Conservation (phyloP, 2,888 invertebrate genomes). For the Pterostichus madidus region DNA sequence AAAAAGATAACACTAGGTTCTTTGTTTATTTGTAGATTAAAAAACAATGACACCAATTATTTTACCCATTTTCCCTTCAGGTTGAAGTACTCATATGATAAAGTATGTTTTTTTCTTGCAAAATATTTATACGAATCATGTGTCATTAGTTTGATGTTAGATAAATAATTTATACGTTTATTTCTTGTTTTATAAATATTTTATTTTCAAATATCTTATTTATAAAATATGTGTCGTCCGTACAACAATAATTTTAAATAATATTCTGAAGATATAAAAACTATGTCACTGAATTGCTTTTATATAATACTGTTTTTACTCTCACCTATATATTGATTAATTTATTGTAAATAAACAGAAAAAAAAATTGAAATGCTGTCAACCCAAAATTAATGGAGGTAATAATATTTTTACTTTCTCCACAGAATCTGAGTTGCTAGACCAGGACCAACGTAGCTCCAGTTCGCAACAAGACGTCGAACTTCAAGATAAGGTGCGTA, state of each 20-base stretch:
- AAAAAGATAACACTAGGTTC: no score
- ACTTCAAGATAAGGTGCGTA: conserved; percentile 14
- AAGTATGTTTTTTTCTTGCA: no score
- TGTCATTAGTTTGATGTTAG: no score
- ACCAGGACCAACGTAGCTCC: background rate
- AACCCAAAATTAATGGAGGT: background rate
- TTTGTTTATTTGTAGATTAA: no score
- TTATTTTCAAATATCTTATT: background rate
- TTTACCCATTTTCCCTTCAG: no score
- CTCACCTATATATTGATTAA: background rate
- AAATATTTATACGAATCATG: no score
- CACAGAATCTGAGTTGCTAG: conserved; percentile 23
- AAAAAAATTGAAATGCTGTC: background rate
- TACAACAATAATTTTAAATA: background rate
- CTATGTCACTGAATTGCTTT: background rate
- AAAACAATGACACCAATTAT: no score
- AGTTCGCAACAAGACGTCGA: conserved; percentile 23
- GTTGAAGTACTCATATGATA: no score
- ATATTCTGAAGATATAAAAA: background rate
- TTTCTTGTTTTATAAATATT: background rate
- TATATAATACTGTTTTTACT: background rate
- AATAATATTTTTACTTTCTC: conserved; percentile 43
- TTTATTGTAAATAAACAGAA: background rate
- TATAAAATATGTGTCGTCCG: background rate
- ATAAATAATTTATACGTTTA: no score